A percentile compares a stretch with the other conserved stretches of the same genome.
Evolutionary conservation across 2,113 vertebrate genomes (phyloP).

Genomic region (Melanerpes aurifrons): DNA sequence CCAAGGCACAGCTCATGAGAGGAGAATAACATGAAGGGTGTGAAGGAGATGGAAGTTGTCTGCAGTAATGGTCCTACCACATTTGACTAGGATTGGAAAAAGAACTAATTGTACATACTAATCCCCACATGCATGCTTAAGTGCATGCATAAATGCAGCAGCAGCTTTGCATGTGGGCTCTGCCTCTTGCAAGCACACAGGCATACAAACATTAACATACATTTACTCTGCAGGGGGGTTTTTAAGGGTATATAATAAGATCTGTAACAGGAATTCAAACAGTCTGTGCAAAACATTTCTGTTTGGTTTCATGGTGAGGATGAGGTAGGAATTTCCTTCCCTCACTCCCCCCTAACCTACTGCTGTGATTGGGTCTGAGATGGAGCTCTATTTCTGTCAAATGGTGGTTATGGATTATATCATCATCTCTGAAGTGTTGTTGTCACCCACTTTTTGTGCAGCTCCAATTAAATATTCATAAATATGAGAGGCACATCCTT

Average conservation of each 20-base stretch:
- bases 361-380: neutral
- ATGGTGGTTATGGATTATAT: neutral
- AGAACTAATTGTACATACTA: neutral
- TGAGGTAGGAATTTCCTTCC: neutral
- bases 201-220: neutral
- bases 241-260: neutral
- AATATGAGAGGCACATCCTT: slow-evolving; percentile 49
- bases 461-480: neutral
- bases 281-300: neutral
- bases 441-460: neutral
- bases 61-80: neutral
- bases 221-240: neutral
- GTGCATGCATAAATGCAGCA: neutral
- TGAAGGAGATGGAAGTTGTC: neutral
- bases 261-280: neutral
- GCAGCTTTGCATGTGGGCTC: neutral
- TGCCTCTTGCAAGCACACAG: neutral
- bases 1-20: neutral
- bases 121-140: neutral
- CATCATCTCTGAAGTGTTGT: neutral
- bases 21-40: neutral
- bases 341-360: neutral
- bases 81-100: neutral
- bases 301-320: neutral
- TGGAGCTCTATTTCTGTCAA: neutral